A percentile compares a stretch with the other conserved stretches of the same genome.
These are phyloP conservation scores for Sardina pilchardus DNA, from an alignment of 2,113 vertebrate genomes.

Conservation along the genomic window DNA sequence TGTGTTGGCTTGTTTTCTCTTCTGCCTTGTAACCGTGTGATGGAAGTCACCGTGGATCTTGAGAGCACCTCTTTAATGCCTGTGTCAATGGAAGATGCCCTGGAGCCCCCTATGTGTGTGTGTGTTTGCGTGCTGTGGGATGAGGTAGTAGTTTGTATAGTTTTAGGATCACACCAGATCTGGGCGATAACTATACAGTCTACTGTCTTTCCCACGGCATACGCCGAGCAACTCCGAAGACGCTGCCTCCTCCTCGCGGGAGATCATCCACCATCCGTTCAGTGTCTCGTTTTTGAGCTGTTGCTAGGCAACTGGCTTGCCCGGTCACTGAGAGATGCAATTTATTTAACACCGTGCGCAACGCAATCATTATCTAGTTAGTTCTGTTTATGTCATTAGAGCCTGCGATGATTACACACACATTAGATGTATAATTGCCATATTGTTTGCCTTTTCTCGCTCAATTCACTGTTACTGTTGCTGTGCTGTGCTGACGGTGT, in stretches of 20 bases:
- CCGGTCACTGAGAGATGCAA: neutral
- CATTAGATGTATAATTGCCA: neutral
- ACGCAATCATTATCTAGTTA: slow-evolving; percentile 15
- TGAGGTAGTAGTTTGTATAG: slow-evolving; percentile 99
- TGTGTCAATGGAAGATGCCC: neutral
- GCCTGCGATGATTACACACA: neutral
- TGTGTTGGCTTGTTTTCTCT: neutral
- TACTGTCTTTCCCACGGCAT: slow-evolving; percentile 94
- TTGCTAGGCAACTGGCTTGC: slow-evolving; percentile 22
- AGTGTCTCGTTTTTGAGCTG: neutral
- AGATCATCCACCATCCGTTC: neutral
- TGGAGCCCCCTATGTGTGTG: too few species aligned
- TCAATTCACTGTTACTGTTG: neutral
- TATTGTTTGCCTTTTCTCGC: neutral
- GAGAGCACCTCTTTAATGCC: neutral
- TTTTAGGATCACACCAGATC: slow-evolving; percentile 98
- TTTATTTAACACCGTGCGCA: neutral
- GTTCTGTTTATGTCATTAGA: slow-evolving; percentile 14
- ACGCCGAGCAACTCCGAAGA: slow-evolving; percentile 55
- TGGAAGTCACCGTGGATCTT: too few species aligned
- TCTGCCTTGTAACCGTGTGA: too few species aligned
- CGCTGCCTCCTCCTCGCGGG: slow-evolving; percentile 1
- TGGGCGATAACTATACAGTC: slow-evolving; percentile 99
- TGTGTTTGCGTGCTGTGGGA: slow-evolving; percentile 74
- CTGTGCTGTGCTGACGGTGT: neutral